Evolutionary conservation across 2,888 invertebrate species (phyloP), one percentile per base, ranked within the genome.

Genomic region (Eurytoma californica): DNA sequence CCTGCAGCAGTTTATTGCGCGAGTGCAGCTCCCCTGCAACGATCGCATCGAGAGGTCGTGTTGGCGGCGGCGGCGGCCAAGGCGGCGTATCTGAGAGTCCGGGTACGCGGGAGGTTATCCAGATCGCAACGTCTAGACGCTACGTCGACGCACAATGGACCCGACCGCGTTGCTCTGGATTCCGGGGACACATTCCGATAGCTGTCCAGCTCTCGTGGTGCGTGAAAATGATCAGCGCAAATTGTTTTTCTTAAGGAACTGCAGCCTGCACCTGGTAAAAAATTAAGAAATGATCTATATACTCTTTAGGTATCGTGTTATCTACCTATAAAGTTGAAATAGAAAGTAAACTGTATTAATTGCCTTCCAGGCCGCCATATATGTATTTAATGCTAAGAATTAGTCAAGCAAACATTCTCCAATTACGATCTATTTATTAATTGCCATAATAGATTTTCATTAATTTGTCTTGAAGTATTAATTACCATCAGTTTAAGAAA

Each of bases 41-140:
- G 58, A 70, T 72, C 51, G 30, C 60, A 72, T 51, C 60, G 30
- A 18, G 49, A 68, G 55, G 55, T 68, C 30, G 20, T 55, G 28
- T 7, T 18, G 4, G 16, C 24, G 14, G 61, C 30, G 30, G 28
- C 20, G 20, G 13, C 28, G 60, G 28, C 20, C 3, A 13, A 14
- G 60, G 16, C 60, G 28, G 16, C 60, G 60, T 16, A 7, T 60
- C 14, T 60, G 39, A 28, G 60, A 13, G 60, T 63, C 61, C 61
- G 61, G 61, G 24, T 58, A 47, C 18, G 20, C 49, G 20, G 20
- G 57, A 39, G 57, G 58, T 61, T 47, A 49, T 49, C 51, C 24
- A 60, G 49, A 60, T 49, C 39, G 28, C 24, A 20, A 14, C 3
- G 16, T 16, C 24, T 53, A 53, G 53, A 13, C n/a, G 39, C 51